These are phyloP conservation scores for Sphaerodactylus townsendi DNA, from an alignment of 2,113 vertebrate species.

Conservation along the genomic window DNA sequence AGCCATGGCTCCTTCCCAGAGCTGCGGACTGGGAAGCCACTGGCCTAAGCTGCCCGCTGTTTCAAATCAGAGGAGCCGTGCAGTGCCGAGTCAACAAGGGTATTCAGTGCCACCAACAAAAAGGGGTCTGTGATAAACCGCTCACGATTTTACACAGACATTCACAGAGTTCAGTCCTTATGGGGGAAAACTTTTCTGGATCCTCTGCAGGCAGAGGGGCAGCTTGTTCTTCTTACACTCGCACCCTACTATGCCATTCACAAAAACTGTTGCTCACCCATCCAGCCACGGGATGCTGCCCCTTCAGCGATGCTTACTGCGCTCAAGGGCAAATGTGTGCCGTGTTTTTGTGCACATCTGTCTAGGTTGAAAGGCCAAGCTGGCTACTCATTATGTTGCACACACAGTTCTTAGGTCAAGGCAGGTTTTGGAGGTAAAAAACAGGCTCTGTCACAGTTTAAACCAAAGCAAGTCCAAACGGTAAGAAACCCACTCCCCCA, in stretches of 20 bases:
- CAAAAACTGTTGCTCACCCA: not conserved
- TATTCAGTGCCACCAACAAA: not conserved
- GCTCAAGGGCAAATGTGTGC: not conserved
- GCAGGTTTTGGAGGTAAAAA: too few relatives aligned
- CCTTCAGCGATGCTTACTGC: too few relatives aligned
- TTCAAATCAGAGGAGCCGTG: not conserved
- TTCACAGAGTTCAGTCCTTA: not conserved
- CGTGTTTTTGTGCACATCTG: not conserved
- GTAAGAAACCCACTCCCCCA: too few relatives aligned
- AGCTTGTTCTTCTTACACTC: not conserved
- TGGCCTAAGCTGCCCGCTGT: too few relatives aligned
- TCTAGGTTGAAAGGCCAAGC: not conserved
- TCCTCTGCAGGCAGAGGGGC: not conserved
- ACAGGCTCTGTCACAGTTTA: not conserved
- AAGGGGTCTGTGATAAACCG: too few relatives aligned
- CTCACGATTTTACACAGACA: not conserved
- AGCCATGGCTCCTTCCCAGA: not conserved
- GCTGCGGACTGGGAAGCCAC: not conserved
- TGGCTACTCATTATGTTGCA: not conserved
- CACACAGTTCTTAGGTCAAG: not conserved
- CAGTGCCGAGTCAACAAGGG: too few relatives aligned
- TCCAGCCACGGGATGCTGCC: not conserved
- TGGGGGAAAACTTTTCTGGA: not conserved
- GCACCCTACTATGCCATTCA: not conserved
- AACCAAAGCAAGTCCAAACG: constrained; percentile 1